These are phyloP conservation scores for Sipunculus nudus DNA, from an alignment of 2,888 invertebrate genomes.

Conservation along the genomic window DNA sequence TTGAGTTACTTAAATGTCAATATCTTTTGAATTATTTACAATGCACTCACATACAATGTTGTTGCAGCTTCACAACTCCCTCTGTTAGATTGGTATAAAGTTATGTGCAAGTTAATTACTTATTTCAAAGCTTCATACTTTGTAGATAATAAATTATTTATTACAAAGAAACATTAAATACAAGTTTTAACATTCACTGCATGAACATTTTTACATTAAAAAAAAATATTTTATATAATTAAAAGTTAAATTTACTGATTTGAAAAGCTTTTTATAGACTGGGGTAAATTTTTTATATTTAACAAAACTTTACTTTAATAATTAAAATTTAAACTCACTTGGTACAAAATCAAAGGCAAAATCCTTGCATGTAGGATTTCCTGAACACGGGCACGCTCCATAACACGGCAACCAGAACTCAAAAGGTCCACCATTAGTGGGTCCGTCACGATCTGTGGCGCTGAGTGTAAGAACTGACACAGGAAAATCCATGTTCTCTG, in stretches of 20 bases:
- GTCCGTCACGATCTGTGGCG: slow-evolving; percentile 59
- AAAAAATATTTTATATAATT: not conserved
- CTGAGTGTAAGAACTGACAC: slow-evolving; percentile 35
- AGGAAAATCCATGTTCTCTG: slow-evolving; percentile 40
- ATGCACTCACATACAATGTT: too few relatives aligned
- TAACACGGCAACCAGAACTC: slow-evolving; percentile 70
- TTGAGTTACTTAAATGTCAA: too few relatives aligned
- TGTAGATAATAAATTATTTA: too few relatives aligned
- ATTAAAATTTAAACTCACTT: slow-evolving; percentile 71
- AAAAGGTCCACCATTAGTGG: slow-evolving; percentile 74
- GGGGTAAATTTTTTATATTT: not conserved
- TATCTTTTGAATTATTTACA: too few relatives aligned
- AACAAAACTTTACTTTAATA: not conserved
- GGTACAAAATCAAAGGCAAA: slow-evolving; percentile 97
- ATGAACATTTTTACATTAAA: not conserved
- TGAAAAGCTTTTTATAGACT: not conserved
- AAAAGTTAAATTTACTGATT: not conserved
- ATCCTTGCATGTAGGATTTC: slow-evolving; percentile 90
- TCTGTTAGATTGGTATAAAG: too few relatives aligned
- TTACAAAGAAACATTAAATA: not conserved
- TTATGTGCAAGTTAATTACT: too few relatives aligned
- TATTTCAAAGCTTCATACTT: too few relatives aligned
- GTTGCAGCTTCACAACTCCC: too few relatives aligned
- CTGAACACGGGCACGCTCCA: slow-evolving; percentile 82
- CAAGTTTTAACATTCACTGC: not conserved